Percentiles rank a stretch among this genome's conserved stretches.
phyloP scores from a whole-genome alignment of 2,888 invertebrate species.

The Erpobdella octoculata region DNA sequence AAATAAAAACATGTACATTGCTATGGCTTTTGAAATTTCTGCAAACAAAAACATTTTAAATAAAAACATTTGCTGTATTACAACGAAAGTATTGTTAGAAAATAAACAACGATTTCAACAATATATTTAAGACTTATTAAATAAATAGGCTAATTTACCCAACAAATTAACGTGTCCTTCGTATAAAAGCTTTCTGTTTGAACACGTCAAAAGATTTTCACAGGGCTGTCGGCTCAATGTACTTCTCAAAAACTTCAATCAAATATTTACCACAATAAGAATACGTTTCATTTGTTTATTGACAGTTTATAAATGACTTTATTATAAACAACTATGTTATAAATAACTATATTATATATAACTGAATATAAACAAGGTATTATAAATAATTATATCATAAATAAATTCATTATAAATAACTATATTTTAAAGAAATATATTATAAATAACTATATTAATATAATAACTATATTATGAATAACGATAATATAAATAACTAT shows the following conservation, averaged over 20 bases:
- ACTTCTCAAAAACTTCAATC: conserved; percentile 58
- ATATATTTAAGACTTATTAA: neutral
- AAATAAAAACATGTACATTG: conserved; percentile 60
- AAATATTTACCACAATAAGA: too few species aligned
- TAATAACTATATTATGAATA: too few species aligned
- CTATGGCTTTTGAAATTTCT: conserved; percentile 58
- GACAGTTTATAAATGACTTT: too few species aligned
- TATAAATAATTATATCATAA: too few species aligned
- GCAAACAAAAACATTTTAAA: conserved; percentile 36
- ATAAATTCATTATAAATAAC: too few species aligned
- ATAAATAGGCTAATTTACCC: conserved; percentile 49
- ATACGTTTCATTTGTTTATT: too few species aligned
- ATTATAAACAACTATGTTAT: conserved; percentile 37
- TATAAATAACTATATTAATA: too few species aligned
- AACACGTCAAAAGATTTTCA: conserved; percentile 58
- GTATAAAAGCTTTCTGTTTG: conserved; percentile 53
- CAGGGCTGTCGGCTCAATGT: conserved; percentile 59
- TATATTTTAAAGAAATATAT: too few species aligned
- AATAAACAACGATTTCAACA: neutral
- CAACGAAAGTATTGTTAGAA: neutral
- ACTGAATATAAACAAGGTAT: neutral
- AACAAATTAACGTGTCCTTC: conserved; percentile 56
- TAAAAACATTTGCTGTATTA: neutral
- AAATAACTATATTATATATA: neutral
- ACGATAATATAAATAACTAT: conserved; percentile 40